phyloP scores from a whole-genome alignment of 2,797 vertebrate species.

The Eulemur rubriventer region DNA sequence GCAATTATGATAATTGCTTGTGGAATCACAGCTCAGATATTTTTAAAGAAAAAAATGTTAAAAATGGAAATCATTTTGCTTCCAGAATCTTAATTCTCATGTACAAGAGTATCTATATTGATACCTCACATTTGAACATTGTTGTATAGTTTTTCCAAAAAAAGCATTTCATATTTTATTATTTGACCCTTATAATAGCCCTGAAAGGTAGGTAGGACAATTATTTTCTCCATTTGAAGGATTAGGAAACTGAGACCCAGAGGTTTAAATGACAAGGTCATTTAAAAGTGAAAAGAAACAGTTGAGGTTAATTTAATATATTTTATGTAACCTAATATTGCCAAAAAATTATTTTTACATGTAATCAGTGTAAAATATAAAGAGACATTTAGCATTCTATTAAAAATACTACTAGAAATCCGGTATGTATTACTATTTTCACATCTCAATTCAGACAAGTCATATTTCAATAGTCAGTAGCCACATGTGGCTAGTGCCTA shows the following conservation, averaged over 20 bases:
- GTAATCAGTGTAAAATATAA: slow-evolving; percentile 1
- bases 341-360: neutral
- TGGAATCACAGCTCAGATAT: neutral
- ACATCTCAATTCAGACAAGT: neutral
- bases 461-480: neutral
- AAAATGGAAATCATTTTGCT: neutral
- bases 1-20: neutral
- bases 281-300: slow-evolving; percentile 20
- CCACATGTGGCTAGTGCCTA: neutral
- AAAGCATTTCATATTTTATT: neutral
- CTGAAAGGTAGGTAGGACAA: neutral
- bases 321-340: neutral
- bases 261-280: slow-evolving; percentile 33
- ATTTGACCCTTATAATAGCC: neutral
- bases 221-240: neutral
- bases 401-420: slow-evolving; percentile 2
- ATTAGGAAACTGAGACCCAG: slow-evolving; percentile 43
- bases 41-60: neutral
- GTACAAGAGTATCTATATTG: neutral
- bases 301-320: slow-evolving; percentile 36
- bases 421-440: neutral
- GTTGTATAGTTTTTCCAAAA: neutral
- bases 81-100: neutral
- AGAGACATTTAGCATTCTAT: neutral
- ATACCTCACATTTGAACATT: neutral